Evolutionary conservation across 2,888 invertebrate species (phyloP), one percentile per base, ranked within the genome.

Genomic region (Eudemis profundana): DNA sequence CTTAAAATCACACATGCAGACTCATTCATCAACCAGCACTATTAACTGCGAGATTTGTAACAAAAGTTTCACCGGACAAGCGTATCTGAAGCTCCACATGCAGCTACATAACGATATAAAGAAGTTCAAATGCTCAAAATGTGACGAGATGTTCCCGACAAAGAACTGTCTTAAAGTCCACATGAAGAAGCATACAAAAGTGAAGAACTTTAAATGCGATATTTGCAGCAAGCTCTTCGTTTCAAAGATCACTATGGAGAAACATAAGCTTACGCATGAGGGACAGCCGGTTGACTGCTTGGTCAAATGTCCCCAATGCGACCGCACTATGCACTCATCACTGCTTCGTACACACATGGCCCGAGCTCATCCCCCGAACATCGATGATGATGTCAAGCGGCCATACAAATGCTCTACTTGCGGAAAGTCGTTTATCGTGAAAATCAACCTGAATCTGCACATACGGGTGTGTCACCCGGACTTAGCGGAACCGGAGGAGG

Each of bases 161-260:
- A 92, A 92, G 72, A 92, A 90, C 70, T 92, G 92, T 69, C 74
- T 92, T 23, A 92, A 92, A 78, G 81, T 85, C 2, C 92, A 92
- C 72, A 91, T 92, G 92, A 92, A 92, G 61, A 92, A 92, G 66
- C 92, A 92, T 68, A 87, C 91, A 0, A 92, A 92, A 74, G 90
- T 91, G 0, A 92, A 92, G 82, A 92, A 92, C 70, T 91, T 91
- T 66, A 91, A 91, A 71, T 92, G 92, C 46, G 92, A 92, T 62
- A 86, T 82, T 50, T 92, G 92, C 68, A 84, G 84, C 44, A 92
- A 92, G 77, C 74, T 86, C 23, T 92, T 92, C 77, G 92, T 92
- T 0, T 92, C 92, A 0, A 92, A 90, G 75, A 89, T 92, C 1
- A 92, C 92, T 0, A 92, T 92, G 92, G 92, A 92, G 68, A 90